phyloP scores from a whole-genome alignment of 1,140 invertebrate genomes.

The Drosophila azteca region DNA sequence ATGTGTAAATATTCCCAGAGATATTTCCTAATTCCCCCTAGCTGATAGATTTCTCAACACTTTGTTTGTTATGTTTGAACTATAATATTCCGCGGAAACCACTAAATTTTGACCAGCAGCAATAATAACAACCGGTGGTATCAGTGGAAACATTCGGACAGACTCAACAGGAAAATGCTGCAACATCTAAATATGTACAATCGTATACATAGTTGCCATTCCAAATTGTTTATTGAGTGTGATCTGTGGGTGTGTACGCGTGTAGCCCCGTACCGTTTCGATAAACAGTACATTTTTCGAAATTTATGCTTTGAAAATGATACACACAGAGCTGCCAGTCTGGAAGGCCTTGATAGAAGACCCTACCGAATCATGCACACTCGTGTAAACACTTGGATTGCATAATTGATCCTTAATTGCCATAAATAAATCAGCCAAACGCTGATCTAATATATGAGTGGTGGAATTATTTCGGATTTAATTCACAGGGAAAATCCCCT shows the following conservation, averaged over 20 bases:
- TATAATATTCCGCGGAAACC: slow-evolving; percentile 67
- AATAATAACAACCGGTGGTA: not conserved
- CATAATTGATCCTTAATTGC: slow-evolving; percentile 68
- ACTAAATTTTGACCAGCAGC: slow-evolving; percentile 54
- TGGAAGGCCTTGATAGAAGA: slow-evolving; percentile 20
- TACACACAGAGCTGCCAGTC: slow-evolving; percentile 32
- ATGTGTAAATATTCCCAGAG: slow-evolving; percentile 34
- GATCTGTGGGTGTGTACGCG: slow-evolving; percentile 37
- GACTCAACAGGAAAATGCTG: slow-evolving; percentile 35
- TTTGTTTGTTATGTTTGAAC: slow-evolving; percentile 66
- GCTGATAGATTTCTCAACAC: slow-evolving; percentile 26
- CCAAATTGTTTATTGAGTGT: slow-evolving; percentile 76
- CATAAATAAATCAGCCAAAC: slow-evolving; percentile 61
- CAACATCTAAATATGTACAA: slow-evolving; percentile 10
- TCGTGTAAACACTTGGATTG: slow-evolving; percentile 59
- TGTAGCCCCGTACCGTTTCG: slow-evolving; percentile 22
- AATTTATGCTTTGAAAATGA: slow-evolving; percentile 63
- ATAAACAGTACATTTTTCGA: slow-evolving; percentile 68
- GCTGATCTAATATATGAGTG: slow-evolving; percentile 44
- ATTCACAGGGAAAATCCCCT: slow-evolving; percentile 23
- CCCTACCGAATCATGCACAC: slow-evolving; percentile 26
- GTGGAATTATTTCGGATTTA: slow-evolving; percentile 13
- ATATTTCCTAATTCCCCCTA: slow-evolving; percentile 29
- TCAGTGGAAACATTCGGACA: slow-evolving; percentile 13
- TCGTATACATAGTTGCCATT: slow-evolving; percentile 40